These are phyloP conservation scores for Esox masquinongy DNA, from an alignment of 2,797 vertebrate species.

Conservation along the genomic window DNA sequence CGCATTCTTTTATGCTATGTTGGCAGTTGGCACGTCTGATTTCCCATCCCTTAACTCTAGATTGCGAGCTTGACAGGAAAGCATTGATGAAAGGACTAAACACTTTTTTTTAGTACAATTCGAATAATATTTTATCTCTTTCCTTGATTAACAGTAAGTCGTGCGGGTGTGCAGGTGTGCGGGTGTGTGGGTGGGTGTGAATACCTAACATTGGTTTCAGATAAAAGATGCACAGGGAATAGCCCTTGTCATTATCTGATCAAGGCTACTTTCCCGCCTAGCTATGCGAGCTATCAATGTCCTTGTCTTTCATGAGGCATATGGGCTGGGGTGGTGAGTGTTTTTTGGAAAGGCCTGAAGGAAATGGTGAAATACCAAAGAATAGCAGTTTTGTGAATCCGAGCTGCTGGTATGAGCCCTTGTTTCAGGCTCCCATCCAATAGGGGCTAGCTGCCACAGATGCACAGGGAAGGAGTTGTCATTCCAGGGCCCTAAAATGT, in stretches of 20 bases:
- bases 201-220: neutral
- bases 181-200: neutral
- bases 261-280: neutral
- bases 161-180: too few species aligned
- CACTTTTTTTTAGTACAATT: neutral
- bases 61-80: neutral
- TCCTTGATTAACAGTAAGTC: too few species aligned
- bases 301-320: neutral
- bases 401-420: slow-evolving; percentile 34
- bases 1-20: neutral
- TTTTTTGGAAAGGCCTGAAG: slow-evolving; percentile 44
- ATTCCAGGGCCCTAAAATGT: slow-evolving; percentile 43
- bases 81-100: neutral
- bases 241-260: neutral
- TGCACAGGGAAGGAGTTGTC: slow-evolving; percentile 2
- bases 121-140: too few species aligned
- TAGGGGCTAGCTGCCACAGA: neutral
- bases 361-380: slow-evolving; percentile 69
- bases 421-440: slow-evolving; percentile 14
- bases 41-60: neutral
- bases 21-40: neutral
- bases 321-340: neutral
- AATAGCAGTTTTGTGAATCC: slow-evolving; percentile 48
- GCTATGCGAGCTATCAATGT: neutral
- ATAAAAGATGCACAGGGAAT: neutral